Conservation (phyloP, 2,888 invertebrate species). For the Cyrtodaria siliqua region DNA sequence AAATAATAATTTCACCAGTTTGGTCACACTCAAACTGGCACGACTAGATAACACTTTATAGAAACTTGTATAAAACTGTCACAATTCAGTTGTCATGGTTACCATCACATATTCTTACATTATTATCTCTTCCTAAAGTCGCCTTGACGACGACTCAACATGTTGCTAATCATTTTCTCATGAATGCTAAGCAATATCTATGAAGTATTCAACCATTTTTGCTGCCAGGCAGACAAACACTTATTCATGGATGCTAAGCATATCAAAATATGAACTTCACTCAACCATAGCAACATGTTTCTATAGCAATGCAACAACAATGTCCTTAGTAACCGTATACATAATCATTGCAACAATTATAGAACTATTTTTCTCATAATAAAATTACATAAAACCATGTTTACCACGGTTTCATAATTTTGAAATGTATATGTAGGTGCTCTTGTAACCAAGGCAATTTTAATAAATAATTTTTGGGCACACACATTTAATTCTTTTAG, state of each 20-base stretch:
- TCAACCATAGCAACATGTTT: slow-evolving; percentile 12
- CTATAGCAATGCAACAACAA: slow-evolving; percentile 4
- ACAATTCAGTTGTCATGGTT: slow-evolving; percentile 1
- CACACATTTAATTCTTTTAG: not conserved
- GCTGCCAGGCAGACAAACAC: not conserved
- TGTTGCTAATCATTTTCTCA: not conserved
- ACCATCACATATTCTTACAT: not conserved
- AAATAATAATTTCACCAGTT: not conserved
- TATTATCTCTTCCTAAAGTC: too few relatives aligned
- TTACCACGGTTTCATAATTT: too few relatives aligned
- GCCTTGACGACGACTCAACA: too few relatives aligned
- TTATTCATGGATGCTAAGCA: slow-evolving; percentile 30
- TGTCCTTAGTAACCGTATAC: too few relatives aligned
- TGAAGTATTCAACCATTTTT: not conserved
- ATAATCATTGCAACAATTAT: too few relatives aligned
- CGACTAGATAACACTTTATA: slow-evolving; percentile 17
- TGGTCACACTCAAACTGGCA: not conserved
- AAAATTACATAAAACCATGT: too few relatives aligned
- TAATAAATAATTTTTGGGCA: not conserved
- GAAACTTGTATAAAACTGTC: not conserved
- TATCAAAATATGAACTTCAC: slow-evolving; percentile 1
- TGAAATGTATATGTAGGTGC: too few relatives aligned
- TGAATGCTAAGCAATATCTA: not conserved
- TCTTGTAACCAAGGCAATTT: not conserved
- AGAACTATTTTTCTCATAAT: too few relatives aligned